A percentile compares a stretch with the other conserved stretches of the same genome.
These are phyloP conservation scores for Dynastes maya DNA, from an alignment of 2,888 invertebrate species.

Conservation along the genomic window DNA sequence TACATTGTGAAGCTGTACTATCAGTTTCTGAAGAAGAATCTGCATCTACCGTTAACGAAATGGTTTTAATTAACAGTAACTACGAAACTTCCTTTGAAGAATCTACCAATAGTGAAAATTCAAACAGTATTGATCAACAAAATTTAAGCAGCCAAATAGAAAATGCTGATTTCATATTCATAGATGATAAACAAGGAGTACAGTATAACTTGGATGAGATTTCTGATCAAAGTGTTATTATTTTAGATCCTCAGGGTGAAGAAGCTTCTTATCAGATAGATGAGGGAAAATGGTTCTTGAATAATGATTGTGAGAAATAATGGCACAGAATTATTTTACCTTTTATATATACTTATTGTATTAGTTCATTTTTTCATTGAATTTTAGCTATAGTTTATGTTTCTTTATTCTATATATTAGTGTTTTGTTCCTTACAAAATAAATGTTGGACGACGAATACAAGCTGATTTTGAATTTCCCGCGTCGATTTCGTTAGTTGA, in stretches of 20 bases:
- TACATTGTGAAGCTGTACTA: background rate
- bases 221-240: background rate
- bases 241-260: background rate
- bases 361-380: no score
- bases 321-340: no score
- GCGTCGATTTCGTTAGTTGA: no score
- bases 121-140: background rate
- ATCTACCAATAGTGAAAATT: background rate
- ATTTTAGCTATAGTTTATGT: no score
- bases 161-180: background rate
- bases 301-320: no score
- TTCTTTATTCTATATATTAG: no score
- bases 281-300: background rate
- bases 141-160: background rate
- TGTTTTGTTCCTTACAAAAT: no score
- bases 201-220: background rate
- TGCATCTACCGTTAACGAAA: background rate
- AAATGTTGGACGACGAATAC: no score
- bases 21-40: background rate
- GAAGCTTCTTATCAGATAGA: background rate
- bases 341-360: no score
- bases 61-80: background rate
- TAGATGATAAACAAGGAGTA: background rate
- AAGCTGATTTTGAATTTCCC: no score
- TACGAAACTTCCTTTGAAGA: background rate